Base-by-base conservation (phyloP, 2,797 vertebrate genomes). In the Trichosurus vulpecula region DNA sequence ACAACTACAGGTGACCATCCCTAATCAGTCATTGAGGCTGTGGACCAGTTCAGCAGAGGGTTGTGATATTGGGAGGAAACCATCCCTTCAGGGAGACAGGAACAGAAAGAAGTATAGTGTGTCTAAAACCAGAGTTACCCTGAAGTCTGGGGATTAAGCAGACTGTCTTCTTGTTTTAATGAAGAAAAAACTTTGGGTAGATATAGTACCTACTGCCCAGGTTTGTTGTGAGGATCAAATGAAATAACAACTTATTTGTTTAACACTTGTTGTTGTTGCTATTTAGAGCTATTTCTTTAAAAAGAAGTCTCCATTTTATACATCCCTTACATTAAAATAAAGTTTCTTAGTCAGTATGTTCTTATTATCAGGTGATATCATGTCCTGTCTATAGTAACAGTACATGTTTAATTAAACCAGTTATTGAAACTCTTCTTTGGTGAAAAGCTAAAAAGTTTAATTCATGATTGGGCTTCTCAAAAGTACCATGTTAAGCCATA, bases 381-480 rank as follows among this genome's bases (percentile, higher is more conserved):
- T 96, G 31, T 66, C 29, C 52, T 93, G n/a, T 52, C 52, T 94
- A 0, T 94, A 47, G 92, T 95, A 94, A 95, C 35, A 94, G 6
- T 58, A 29, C 22, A 81, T 47, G 8, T 27, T 81, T 81, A 81
- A 81, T 81, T 81, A 81, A 47, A 25, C 10, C 41, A 27, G 41
- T 94, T 90, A 87, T 25, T 96, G 53, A 61, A 55, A 95, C 51
- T 30, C 52, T 94, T 29, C 94, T 92, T 93, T 93, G 30, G 8
- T 93, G 54, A 91, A 54, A 6, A 90, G 4, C 90, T 99, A 19
- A 99, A 99, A 98, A 81, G 4, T 47, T 41, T 22, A 81, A 10
- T 47, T 81, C 41, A 27, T 47, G 6, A 10, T 81, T 47, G 41
- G 22, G 9, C 41, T 25, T 81, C 74, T 81, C 41, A 81, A 81